Percentiles rank a stretch among this genome's conserved stretches.
These are phyloP conservation scores for Drosophila simulans DNA, from an alignment of 1,140 invertebrate species.

Conservation along the genomic window DNA sequence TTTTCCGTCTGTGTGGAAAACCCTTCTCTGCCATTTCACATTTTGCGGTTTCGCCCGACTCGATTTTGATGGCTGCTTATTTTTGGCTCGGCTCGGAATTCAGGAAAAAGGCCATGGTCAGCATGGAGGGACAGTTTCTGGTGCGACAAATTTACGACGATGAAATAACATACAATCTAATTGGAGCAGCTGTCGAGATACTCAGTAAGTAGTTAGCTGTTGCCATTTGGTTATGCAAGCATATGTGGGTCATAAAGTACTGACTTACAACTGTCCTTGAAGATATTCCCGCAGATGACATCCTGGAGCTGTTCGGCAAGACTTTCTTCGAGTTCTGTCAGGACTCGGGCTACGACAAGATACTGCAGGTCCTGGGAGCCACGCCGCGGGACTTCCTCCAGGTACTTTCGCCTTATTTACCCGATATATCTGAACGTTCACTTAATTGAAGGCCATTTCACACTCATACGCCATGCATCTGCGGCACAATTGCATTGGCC, in stretches of 20 bases:
- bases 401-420: conserved; percentile 85
- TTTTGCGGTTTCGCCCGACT: conserved; percentile 35
- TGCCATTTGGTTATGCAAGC: background rate
- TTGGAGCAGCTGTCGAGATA: conserved; percentile 94
- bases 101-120: conserved; percentile 95
- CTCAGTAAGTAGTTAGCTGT: conserved; percentile 89
- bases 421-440: conserved; percentile 39
- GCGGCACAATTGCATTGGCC: conserved; percentile 49
- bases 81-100: conserved; percentile 31
- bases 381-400: conserved; percentile 96
- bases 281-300: conserved; percentile 96
- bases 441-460: conserved; percentile 70
- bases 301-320: conserved; percentile 96
- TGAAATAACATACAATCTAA: conserved; percentile 96
- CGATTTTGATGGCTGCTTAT: conserved; percentile 60
- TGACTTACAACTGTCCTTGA: conserved; percentile 15
- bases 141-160: conserved; percentile 98
- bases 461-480: conserved; percentile 68
- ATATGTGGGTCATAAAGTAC: conserved; percentile 35
- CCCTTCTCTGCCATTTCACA: conserved; percentile 40
- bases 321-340: conserved; percentile 98
- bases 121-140: conserved; percentile 97
- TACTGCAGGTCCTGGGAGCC: conserved; percentile 95
- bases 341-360: conserved; percentile 97
- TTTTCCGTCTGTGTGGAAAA: conserved; percentile 19